phyloP scores from a whole-genome alignment of 2,113 vertebrate genomes.

The Leucosticte australis region DNA sequence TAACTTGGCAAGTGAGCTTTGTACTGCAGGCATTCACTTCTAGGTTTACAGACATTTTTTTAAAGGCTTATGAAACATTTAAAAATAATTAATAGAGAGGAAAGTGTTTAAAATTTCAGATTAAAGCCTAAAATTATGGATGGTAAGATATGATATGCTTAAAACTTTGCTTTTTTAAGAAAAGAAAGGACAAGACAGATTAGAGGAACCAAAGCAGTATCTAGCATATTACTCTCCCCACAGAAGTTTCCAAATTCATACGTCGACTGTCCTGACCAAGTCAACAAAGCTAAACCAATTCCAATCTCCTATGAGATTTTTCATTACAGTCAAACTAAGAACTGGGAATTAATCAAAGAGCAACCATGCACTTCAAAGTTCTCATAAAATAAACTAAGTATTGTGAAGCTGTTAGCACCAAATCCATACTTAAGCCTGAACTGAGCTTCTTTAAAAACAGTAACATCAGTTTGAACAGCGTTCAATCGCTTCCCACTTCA shows the following conservation, averaged over 20 bases:
- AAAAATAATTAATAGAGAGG: background rate
- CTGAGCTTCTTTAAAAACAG: slow-evolving; percentile 31
- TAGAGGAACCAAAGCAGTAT: background rate
- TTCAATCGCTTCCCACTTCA: slow-evolving; percentile 12
- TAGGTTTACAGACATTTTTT: background rate
- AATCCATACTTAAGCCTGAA: slow-evolving; percentile 30
- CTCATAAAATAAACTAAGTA: slow-evolving; percentile 3
- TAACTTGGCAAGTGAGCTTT: background rate
- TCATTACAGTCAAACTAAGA: slow-evolving; percentile 6
- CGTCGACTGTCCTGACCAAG: background rate
- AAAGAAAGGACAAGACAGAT: background rate
- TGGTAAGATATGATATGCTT: background rate
- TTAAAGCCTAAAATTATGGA: background rate
- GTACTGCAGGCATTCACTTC: background rate
- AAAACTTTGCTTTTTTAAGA: background rate
- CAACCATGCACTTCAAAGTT: slow-evolving; percentile 51
- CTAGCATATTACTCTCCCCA: background rate
- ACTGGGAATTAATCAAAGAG: slow-evolving; percentile 51
- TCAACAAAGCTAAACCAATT: slow-evolving; percentile 23
- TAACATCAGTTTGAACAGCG: background rate
- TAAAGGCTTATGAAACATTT: background rate
- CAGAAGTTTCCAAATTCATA: background rate
- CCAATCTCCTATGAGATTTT: background rate
- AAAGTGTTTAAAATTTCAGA: background rate
- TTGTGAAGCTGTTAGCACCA: slow-evolving; percentile 52